Evolutionary conservation across 2,888 invertebrate genomes (phyloP).

Genomic region (Netelia fuscicornis): DNA sequence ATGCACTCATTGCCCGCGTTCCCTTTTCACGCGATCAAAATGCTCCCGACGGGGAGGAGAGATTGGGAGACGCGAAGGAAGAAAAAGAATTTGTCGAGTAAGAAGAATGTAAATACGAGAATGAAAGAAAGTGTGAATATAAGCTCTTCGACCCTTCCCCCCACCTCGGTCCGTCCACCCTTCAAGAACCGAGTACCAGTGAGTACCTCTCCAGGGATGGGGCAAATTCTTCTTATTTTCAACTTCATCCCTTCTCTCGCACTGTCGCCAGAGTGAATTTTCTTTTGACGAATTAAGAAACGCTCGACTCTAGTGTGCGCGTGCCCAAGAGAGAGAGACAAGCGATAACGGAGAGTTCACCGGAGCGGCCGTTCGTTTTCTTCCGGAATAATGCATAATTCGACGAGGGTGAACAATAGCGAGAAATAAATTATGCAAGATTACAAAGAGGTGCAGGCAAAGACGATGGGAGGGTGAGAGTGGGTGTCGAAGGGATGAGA

Average conservation of each 20-base stretch:
- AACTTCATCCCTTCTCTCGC: conserved; percentile 32
- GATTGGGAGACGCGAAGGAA: not conserved
- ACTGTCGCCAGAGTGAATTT: conserved; percentile 70
- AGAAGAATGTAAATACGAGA: conserved; percentile 63
- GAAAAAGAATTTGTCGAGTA: conserved; percentile 17
- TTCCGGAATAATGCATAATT: conserved; percentile 81
- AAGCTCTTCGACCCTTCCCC: conserved; percentile 33
- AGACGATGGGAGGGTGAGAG: conserved; percentile 38
- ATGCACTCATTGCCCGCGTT: conserved; percentile 33
- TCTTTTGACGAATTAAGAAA: conserved; percentile 79
- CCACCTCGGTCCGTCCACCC: conserved; percentile 11
- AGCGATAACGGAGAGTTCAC: conserved; percentile 27
- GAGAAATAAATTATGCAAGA: conserved; percentile 85
- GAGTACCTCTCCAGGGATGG: conserved; percentile 37
- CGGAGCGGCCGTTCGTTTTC: conserved; percentile 66
- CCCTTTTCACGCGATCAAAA: conserved; percentile 12
- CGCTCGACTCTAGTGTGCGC: conserved; percentile 62
- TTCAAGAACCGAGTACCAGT: conserved; percentile 33
- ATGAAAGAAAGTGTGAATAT: conserved; percentile 60
- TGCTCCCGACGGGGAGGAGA: not conserved
- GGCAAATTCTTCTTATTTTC: conserved; percentile 42
- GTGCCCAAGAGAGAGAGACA: not conserved
- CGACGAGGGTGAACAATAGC: conserved; percentile 80
- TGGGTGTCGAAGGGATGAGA: conserved; percentile 55
- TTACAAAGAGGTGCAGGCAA: conserved; percentile 80